Evolutionary conservation across 2,797 vertebrate species (phyloP), one percentile per base, ranked within the genome.

Genomic region (Lacerta bilineata): DNA sequence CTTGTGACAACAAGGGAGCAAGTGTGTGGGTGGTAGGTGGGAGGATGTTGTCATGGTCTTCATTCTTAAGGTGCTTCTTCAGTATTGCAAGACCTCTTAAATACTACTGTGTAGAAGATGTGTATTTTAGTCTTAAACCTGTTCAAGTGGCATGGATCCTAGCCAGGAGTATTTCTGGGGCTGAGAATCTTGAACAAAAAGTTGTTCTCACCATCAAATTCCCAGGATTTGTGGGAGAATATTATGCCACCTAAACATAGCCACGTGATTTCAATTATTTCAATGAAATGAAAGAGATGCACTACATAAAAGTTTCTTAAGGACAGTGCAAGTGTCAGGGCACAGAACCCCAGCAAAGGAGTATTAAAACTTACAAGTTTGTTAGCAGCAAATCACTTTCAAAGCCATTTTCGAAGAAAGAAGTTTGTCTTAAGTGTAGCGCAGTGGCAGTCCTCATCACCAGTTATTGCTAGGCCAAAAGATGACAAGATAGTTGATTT

Each of bases 341-440:
- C 23, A 33, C 17, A 84, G 11, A n/a, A 33, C 15, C n/a, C n/a
- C 43, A 50, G 20, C 68, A 36, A 36, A 84, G 8, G 4, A 13
- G 50, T 23, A n/a, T 84, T 55, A 85, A 76, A 85, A 85, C 27
- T 64, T 59, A 76, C 43, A 29, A 64, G 29, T 64, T 39, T n/a
- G 55, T 9, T 85, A 39, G 6, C 33, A 64, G 50, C 7, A 4
- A 85, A 55, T n/a, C 33, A 59, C 41, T 74, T 83, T 74, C 33
- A 84, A 41, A 85, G 55, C 33, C 41, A 75, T 85, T 75, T 74
- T 33, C 50, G 27, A 74, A 59, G 25, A 84, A 29, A 85, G 11
- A 10, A 15, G 23, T 59, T 41, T 76, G 25, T 36, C 17, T 61
- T 41, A 76, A 61, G 13, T 76, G 72, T 3, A 41, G 6, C 20